Conservation (phyloP, 2,797 vertebrate species). For the Protonibea diacanthus region DNA sequence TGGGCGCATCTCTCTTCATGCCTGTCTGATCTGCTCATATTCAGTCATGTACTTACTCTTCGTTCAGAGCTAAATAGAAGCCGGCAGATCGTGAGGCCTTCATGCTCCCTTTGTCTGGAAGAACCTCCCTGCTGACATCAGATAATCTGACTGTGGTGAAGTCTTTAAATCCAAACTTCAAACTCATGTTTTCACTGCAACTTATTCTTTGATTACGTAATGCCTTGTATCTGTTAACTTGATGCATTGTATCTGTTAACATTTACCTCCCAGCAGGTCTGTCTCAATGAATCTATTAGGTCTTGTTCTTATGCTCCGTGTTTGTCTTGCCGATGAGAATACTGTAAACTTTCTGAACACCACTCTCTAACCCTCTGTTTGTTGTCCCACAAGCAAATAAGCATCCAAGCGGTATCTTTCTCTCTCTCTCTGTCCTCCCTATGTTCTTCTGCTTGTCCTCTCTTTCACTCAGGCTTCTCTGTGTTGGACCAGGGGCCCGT, state of each 20-base stretch:
- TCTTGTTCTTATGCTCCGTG: neutral
- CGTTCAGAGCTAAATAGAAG: neutral
- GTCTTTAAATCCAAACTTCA: neutral
- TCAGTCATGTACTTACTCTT: neutral
- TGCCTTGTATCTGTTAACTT: too few relatives aligned
- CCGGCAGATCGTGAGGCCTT: neutral
- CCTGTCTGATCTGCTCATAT: neutral
- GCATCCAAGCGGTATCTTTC: neutral
- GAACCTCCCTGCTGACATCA: neutral
- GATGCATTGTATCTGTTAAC: neutral
- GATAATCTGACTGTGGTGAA: neutral
- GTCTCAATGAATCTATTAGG: constrained; percentile 1
- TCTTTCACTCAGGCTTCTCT: neutral
- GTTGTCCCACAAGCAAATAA: neutral
- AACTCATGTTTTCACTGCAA: neutral
- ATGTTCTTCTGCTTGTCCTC: neutral
- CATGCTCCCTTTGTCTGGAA: neutral
- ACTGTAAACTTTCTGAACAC: neutral
- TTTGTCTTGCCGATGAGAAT: neutral
- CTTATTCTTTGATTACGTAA: neutral
- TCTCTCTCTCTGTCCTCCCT: neutral
- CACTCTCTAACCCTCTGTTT: neutral
- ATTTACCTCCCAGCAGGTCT: neutral
- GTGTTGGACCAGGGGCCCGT: neutral
- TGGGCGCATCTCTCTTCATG: neutral